Conservation (phyloP, 2,113 vertebrate genomes). For the Alosa alosa region DNA sequence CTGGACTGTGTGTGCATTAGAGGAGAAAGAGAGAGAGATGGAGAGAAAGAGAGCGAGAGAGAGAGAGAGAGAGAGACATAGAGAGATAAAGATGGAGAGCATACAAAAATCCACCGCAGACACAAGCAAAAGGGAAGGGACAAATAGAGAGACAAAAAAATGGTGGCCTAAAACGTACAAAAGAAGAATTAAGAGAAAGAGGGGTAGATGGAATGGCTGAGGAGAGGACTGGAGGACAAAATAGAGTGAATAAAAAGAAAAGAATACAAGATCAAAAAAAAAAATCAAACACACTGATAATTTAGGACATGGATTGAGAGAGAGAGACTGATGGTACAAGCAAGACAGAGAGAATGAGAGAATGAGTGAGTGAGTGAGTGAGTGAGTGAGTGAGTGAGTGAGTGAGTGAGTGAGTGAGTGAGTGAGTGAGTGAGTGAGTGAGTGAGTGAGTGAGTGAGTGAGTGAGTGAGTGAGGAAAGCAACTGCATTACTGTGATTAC, state of each 20-base stretch:
- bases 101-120: conserved; percentile 18
- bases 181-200: background rate
- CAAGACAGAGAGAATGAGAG: background rate
- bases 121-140: background rate
- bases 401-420: conserved; percentile 20
- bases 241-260: conserved; percentile 50
- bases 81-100: conserved; percentile 28
- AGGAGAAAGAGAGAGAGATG: conserved; percentile 43
- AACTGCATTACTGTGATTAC: no score
- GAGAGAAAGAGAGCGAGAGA: background rate
- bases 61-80: conserved; percentile 12
- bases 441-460: conserved; percentile 1
- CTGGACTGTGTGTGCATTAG: conserved; percentile 63
- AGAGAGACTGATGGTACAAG: background rate
- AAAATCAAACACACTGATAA: conserved; percentile 46
- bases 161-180: conserved; percentile 33
- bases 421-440: background rate
- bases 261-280: conserved; percentile 4
- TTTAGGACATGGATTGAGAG: background rate
- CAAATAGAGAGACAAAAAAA: background rate
- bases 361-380: conserved; percentile 10
- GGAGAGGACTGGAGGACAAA: background rate
- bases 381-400: background rate
- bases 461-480: background rate
- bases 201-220: conserved; percentile 28